Conservation (phyloP, 1,140 invertebrate species). For the Hesperophylax magnus region DNA sequence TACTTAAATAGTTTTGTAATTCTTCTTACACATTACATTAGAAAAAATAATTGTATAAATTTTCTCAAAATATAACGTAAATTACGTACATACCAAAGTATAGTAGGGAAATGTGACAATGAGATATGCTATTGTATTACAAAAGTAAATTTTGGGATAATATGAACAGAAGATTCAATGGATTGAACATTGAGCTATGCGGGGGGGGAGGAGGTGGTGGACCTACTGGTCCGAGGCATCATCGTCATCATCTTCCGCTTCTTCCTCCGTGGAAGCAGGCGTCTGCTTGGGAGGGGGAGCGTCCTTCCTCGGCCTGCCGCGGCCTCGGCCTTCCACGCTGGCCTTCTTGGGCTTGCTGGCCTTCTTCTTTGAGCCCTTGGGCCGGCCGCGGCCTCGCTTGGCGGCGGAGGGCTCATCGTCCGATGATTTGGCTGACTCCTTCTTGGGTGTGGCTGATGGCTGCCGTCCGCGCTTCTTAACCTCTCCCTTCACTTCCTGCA, state of each 20-base stretch:
- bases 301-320: slow-evolving; percentile 68
- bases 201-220: neutral
- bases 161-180: slow-evolving; percentile 30
- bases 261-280: slow-evolving; percentile 67
- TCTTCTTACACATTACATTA: slow-evolving; percentile 20
- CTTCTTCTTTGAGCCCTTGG: slow-evolving; percentile 71
- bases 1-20: slow-evolving; percentile 28
- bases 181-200: slow-evolving; percentile 32
- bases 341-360: slow-evolving; percentile 62
- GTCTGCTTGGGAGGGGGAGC: slow-evolving; percentile 67
- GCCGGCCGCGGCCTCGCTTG: slow-evolving; percentile 70
- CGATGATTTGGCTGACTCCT: slow-evolving; percentile 69
- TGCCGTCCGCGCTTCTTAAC: slow-evolving; percentile 66
- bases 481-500: slow-evolving; percentile 59
- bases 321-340: slow-evolving; percentile 65
- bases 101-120: slow-evolving; percentile 26
- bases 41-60: slow-evolving; percentile 36
- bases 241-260: slow-evolving; percentile 69
- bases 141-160: slow-evolving; percentile 37
- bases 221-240: slow-evolving; percentile 70
- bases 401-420: slow-evolving; percentile 68
- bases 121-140: slow-evolving; percentile 3
- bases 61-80: slow-evolving; percentile 25
- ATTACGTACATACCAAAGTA: slow-evolving; percentile 26
- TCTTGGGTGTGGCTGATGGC: slow-evolving; percentile 62